phyloP scores from a whole-genome alignment of 2,797 vertebrate species.

The Chanos chanos region DNA sequence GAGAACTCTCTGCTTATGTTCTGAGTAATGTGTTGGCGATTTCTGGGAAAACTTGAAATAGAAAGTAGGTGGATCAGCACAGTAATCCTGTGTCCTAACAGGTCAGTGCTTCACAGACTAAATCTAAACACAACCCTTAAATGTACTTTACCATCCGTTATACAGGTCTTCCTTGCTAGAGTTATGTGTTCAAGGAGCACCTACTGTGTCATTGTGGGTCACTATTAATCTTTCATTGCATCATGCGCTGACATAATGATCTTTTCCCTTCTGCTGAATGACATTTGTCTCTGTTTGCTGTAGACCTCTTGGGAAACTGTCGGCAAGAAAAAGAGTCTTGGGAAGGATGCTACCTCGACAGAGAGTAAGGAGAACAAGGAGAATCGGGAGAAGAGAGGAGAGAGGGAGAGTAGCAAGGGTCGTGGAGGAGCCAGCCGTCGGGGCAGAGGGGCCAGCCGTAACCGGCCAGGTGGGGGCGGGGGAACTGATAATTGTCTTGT shows the following conservation, averaged over 20 bases:
- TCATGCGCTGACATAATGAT: not conserved
- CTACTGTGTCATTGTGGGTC: too few species aligned
- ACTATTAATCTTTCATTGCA: not conserved
- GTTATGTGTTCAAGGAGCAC: not conserved
- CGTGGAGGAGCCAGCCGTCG: conserved; percentile 77
- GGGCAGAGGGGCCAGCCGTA: conserved; percentile 81
- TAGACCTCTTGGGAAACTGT: conserved; percentile 98
- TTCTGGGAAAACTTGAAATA: conserved; percentile 54
- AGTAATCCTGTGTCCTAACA: conserved; percentile 23
- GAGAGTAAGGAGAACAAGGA: conserved; percentile 91
- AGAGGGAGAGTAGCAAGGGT: conserved; percentile 83
- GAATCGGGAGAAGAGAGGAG: conserved; percentile 88
- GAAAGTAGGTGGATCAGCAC: conserved; percentile 28
- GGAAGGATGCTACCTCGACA: conserved; percentile 76
- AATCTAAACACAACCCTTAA: conserved; percentile 1
- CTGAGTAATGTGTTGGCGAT: conserved; percentile 32
- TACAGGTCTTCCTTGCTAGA: too few species aligned
- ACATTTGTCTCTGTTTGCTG: not conserved
- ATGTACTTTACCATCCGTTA: conserved; percentile 13
- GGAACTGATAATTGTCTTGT: not conserved
- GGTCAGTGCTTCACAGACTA: not conserved
- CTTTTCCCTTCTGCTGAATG: not conserved
- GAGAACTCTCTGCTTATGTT: not conserved
- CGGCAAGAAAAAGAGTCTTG: conserved; percentile 89
- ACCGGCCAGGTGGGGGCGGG: conserved; percentile 72